Conservation (phyloP, 2,113 vertebrate species). For the Ciconia maguari region DNA sequence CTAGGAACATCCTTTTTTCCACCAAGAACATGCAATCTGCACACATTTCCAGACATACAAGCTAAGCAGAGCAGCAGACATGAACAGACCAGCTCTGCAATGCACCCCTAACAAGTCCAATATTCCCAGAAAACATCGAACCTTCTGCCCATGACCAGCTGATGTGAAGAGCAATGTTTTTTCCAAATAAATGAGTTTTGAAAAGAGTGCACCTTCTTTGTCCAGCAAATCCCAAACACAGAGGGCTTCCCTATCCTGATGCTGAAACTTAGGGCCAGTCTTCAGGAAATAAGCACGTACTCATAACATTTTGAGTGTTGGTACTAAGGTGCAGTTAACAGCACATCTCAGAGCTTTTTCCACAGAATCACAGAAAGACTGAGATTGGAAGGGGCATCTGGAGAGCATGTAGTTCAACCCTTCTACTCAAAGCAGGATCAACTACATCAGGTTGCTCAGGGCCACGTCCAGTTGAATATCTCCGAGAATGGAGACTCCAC, state of each 20-base stretch:
- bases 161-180: fast-evolving
- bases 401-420: neutral
- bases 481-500: neutral
- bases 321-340: neutral
- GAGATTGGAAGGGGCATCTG: neutral
- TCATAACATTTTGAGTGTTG: neutral
- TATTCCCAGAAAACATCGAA: neutral
- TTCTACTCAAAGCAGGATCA: neutral
- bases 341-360: neutral
- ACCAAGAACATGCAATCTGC: neutral
- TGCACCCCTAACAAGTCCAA: fast-evolving
- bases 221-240: neutral
- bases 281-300: fast-evolving
- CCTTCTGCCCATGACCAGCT: neutral
- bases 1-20: neutral
- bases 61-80: neutral
- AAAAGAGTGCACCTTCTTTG: neutral
- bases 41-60: neutral
- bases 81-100: neutral
- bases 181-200: neutral
- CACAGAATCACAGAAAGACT: neutral
- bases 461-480: neutral
- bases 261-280: neutral
- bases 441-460: fast-evolving
- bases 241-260: neutral